Evolutionary conservation across 2,888 invertebrate species (phyloP).

Genomic region (Campopleginae sp.): DNA sequence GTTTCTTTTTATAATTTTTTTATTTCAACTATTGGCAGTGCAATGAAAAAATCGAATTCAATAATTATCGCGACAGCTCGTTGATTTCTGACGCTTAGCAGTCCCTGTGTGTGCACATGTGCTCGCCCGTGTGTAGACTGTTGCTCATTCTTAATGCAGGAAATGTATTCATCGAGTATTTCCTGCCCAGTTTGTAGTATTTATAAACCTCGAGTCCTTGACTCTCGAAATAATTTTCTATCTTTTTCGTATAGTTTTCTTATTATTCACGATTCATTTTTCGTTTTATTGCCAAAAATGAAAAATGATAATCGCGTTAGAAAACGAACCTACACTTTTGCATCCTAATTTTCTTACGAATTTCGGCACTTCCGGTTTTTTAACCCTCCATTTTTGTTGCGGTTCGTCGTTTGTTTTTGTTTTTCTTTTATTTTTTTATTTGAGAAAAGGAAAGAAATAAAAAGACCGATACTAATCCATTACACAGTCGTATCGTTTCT

Average conservation of each 20-base stretch:
- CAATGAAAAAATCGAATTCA: conserved; percentile 11
- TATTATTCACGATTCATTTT: conserved; percentile 42
- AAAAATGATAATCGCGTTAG: neutral
- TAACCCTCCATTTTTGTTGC: conserved; percentile 17
- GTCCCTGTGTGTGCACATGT: neutral
- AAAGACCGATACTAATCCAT: conserved; percentile 77
- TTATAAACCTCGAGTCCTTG: conserved; percentile 55
- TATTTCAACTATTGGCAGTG: neutral
- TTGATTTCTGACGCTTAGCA: neutral
- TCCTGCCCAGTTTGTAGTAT: conserved; percentile 57
- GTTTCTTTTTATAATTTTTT: neutral
- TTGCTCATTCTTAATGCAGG: conserved; percentile 60
- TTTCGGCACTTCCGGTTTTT: conserved; percentile 1
- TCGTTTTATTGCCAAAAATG: neutral
- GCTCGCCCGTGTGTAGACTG: neutral
- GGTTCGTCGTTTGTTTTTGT: conserved; percentile 1
- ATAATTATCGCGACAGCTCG: conserved; percentile 7
- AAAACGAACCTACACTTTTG: neutral
- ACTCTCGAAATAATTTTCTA: conserved; percentile 34
- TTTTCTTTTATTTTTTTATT: conserved; percentile 26
- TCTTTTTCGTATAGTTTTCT: conserved; percentile 27
- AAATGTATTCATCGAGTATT: conserved; percentile 64
- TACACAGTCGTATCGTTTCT: conserved; percentile 84
- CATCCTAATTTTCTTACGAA: neutral
- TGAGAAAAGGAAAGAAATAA: conserved; percentile 66